Base-by-base conservation (phyloP, 2,888 invertebrate species). In the Harpagoxenus sublaevis region DNA sequence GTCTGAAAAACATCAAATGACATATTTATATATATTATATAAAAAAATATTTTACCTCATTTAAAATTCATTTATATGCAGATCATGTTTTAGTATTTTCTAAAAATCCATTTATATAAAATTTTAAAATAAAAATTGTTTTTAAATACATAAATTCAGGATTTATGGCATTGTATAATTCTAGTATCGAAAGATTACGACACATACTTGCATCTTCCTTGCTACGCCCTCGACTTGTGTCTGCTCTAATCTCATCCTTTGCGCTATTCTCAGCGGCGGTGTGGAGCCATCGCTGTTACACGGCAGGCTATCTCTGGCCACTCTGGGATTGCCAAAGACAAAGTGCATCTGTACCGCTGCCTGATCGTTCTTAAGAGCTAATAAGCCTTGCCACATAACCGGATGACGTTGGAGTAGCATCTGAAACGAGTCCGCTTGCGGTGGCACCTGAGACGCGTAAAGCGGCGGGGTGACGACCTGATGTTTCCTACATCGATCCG, bases 281-380 rank as follows among this genome's bases (percentile, higher is more conserved):
- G 98, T 97, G 74, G 97, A 97, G 83, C 98, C 98, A 94, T 98
- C 98, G 78, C 97, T 97, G 94, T 97, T 97, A 87, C 97, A 97
- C 68, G 99, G 98, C 93, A 99, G 96, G 86, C 99, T 98, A 92
- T 97, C 97, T 89, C 97, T 97, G 12, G 99, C 99, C 87, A 99
- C 98, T 91, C 96, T 96, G 12, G 98, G 97, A 96, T 98, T 99
- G 83, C 99, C 99, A 92, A 98, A 98, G 88, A 99, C 98, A 95
- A 98, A 99, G 96, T 99, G 99, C 99, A 99, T 99, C 96, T 99
- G 99, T 66, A 99, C 99, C 45, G 98, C 98, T 8, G 99, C 99
- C 92, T 98, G 98, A 96, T 99, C 99, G 95, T 99, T 99, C 96
- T 99, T 99, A 90, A 99, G 96, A 0, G 98, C 99, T 89, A 99